Conservation (phyloP, 2,113 vertebrate species). For the Chlorodrepanis virens region DNA sequence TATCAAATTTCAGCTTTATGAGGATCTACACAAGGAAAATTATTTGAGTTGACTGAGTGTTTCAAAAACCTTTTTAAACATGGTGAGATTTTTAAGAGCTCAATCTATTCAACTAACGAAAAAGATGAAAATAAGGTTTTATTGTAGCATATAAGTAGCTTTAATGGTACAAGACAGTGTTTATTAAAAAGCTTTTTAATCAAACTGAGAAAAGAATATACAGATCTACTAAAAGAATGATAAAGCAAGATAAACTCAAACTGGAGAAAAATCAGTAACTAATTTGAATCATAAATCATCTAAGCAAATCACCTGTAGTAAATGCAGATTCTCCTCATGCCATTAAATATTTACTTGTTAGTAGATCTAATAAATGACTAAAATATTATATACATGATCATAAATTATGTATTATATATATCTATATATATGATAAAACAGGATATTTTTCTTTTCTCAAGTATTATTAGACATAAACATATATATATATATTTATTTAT, state of each 20-base stretch:
- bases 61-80: not conserved
- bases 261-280: not conserved
- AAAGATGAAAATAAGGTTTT: too few species aligned
- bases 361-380: not conserved
- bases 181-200: not conserved
- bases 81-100: not conserved
- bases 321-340: not conserved
- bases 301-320: not conserved
- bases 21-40: not conserved
- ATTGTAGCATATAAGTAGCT: not conserved
- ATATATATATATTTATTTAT: too few species aligned
- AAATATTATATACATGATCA: not conserved
- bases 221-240: not conserved
- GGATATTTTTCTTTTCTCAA: not conserved
- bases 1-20: not conserved
- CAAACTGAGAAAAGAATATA: not conserved
- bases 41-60: not conserved
- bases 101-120: not conserved
- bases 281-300: not conserved
- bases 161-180: not conserved
- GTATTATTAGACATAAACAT: not conserved
- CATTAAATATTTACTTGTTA: not conserved
- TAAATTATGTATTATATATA: too few species aligned
- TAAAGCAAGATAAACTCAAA: not conserved
- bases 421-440: not conserved